A percentile compares a stretch with the other conserved stretches of the same genome.
Conservation (phyloP, 2,797 vertebrate species). For the Clarias platycephalus region DNA sequence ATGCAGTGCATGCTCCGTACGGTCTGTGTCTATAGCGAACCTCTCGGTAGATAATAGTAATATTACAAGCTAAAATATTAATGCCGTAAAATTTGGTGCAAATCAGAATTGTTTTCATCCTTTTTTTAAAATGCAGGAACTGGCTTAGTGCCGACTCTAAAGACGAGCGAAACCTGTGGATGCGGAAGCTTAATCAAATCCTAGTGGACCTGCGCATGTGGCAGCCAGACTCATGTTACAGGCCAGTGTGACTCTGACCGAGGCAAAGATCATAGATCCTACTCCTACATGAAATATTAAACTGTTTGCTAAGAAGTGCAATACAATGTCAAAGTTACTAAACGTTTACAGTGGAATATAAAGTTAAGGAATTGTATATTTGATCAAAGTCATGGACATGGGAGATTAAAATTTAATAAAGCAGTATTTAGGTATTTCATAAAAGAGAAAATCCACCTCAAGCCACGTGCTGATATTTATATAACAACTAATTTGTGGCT, state of each 20-base stretch:
- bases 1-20: background rate
- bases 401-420: slow-evolving; percentile 56
- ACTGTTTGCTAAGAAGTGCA: slow-evolving; percentile 65
- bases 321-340: slow-evolving; percentile 61
- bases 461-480: slow-evolving; percentile 17
- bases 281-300: slow-evolving; percentile 31
- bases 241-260: slow-evolving; percentile 67
- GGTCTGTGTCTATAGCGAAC: background rate
- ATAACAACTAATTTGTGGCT: slow-evolving; percentile 1
- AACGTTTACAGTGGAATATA: slow-evolving; percentile 54
- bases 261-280: slow-evolving; percentile 14
- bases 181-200: slow-evolving; percentile 94
- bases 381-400: slow-evolving; percentile 34
- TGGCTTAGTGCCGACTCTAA: slow-evolving; percentile 97
- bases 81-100: background rate
- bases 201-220: slow-evolving; percentile 92
- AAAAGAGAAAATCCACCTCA: slow-evolving; percentile 25
- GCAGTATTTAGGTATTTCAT: slow-evolving; percentile 62
- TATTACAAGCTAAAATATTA: background rate
- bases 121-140: slow-evolving; percentile 76
- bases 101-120: background rate
- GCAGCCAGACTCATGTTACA: slow-evolving; percentile 90
- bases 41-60: background rate
- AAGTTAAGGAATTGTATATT: slow-evolving; percentile 22
- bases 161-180: slow-evolving; percentile 95